Percentiles rank a stretch among this genome's conserved stretches.
Evolutionary conservation across 2,888 invertebrate species (phyloP).

Genomic region (Andrena haemorrhoa): DNA sequence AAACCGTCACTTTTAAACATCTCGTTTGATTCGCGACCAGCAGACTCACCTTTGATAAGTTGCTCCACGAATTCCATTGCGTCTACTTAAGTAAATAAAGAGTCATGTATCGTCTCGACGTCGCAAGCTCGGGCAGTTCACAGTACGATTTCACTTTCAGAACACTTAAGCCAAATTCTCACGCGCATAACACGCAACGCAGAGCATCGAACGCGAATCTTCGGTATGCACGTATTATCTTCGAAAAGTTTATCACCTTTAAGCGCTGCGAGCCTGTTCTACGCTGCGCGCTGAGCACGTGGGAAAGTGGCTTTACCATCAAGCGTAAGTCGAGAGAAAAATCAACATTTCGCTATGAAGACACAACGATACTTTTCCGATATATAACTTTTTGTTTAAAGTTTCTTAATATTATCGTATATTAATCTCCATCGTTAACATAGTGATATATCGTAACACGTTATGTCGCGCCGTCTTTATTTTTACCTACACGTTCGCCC

Average conservation of each 20-base stretch:
- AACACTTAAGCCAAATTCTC: not conserved
- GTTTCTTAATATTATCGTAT: constrained; percentile 50
- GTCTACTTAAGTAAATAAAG: constrained; percentile 17
- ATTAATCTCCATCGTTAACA: constrained; percentile 47
- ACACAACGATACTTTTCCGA: constrained; percentile 29
- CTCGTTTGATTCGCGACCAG: not conserved
- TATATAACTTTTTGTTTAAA: constrained; percentile 15
- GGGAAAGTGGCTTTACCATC: not conserved
- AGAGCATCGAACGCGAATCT: not conserved
- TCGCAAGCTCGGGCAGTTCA: constrained; percentile 50
- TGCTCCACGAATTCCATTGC: not conserved
- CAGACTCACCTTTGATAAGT: no score
- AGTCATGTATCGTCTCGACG: constrained; percentile 28
- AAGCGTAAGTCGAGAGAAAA: constrained; percentile 10
- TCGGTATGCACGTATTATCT: not conserved
- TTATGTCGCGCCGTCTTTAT: constrained; percentile 4
- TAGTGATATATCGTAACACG: constrained; percentile 39
- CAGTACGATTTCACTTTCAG: not conserved
- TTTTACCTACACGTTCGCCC: constrained; percentile 8
- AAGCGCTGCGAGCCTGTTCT: not conserved
- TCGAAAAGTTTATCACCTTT: not conserved
- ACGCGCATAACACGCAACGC: not conserved
- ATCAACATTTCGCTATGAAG: constrained; percentile 21
- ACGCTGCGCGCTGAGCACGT: not conserved
- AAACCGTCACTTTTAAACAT: not conserved